Percentiles rank a stretch among this genome's conserved stretches.
These are phyloP conservation scores for Spermophilus dauricus DNA, from an alignment of 2,113 vertebrate genomes.

Conservation along the genomic window DNA sequence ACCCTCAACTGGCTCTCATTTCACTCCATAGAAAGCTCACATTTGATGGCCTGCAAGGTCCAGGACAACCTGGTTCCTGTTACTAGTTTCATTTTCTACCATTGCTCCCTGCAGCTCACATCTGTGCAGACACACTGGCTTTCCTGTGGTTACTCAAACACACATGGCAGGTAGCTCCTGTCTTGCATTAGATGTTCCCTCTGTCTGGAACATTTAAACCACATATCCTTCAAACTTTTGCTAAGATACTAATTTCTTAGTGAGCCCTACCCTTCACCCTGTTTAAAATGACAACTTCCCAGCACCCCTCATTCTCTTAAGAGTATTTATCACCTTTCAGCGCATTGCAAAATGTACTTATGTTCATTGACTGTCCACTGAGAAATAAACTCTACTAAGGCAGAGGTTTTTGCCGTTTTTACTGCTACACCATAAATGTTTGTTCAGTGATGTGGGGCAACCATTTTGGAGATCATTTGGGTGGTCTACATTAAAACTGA, in stretches of 20 bases:
- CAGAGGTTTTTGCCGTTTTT: background rate
- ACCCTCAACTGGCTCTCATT: background rate
- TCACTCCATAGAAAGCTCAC: background rate
- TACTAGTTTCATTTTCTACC: background rate
- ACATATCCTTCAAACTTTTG: background rate
- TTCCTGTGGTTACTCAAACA: background rate
- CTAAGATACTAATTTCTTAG: background rate
- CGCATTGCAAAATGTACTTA: background rate
- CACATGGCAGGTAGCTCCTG: background rate
- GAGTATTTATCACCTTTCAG: background rate
- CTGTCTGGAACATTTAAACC: background rate
- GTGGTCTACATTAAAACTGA: too few relatives aligned
- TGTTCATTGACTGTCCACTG: background rate
- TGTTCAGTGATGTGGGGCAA: too few relatives aligned
- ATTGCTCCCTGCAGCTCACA: background rate
- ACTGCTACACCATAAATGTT: background rate
- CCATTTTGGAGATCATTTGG: too few relatives aligned
- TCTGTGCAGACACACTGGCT: background rate
- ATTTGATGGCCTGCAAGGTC: background rate
- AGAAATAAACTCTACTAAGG: background rate
- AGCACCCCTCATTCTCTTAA: background rate
- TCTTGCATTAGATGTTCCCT: background rate
- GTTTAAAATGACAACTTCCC: conserved; percentile 3
- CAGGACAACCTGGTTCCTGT: background rate
- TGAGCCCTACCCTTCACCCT: background rate